Conservation (phyloP, 2,888 invertebrate species). For the Matsumyia berberina region DNA sequence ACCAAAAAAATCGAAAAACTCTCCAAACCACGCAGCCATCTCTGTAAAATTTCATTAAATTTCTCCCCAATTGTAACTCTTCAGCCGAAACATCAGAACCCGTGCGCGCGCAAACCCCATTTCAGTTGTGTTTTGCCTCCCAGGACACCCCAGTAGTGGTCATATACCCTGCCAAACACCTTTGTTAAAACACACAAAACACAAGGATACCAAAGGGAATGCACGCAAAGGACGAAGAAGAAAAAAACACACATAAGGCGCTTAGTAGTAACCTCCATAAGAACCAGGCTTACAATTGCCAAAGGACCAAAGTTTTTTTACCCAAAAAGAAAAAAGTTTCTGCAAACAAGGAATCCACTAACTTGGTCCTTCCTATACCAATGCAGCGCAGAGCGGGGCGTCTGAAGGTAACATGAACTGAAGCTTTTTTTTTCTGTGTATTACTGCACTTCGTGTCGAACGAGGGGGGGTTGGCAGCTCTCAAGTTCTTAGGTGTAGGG, state of each 20-base stretch:
- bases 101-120: slow-evolving; percentile 35
- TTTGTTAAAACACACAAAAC: slow-evolving; percentile 31
- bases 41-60: slow-evolving; percentile 50
- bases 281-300: slow-evolving; percentile 20
- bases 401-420: slow-evolving; percentile 12
- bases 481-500: slow-evolving; percentile 5
- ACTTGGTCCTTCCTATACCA: slow-evolving; percentile 13
- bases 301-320: slow-evolving; percentile 30
- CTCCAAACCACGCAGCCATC: slow-evolving; percentile 39
- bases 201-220: slow-evolving; percentile 31
- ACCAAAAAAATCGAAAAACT: not conserved
- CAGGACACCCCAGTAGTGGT: slow-evolving; percentile 41
- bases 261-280: slow-evolving; percentile 36
- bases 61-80: slow-evolving; percentile 57
- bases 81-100: slow-evolving; percentile 22
- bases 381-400: slow-evolving; percentile 1
- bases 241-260: slow-evolving; percentile 38
- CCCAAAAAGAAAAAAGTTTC: slow-evolving; percentile 3
- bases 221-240: slow-evolving; percentile 24
- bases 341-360: slow-evolving; percentile 46
- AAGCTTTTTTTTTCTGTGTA: slow-evolving; percentile 41
- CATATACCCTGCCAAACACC: slow-evolving; percentile 58
- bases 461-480: slow-evolving; percentile 2
- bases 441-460: slow-evolving; percentile 39
- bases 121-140: not conserved